Evolutionary conservation across 2,113 vertebrate genomes (phyloP), one percentile per base, ranked within the genome.

Genomic region (Sitta europaea): DNA sequence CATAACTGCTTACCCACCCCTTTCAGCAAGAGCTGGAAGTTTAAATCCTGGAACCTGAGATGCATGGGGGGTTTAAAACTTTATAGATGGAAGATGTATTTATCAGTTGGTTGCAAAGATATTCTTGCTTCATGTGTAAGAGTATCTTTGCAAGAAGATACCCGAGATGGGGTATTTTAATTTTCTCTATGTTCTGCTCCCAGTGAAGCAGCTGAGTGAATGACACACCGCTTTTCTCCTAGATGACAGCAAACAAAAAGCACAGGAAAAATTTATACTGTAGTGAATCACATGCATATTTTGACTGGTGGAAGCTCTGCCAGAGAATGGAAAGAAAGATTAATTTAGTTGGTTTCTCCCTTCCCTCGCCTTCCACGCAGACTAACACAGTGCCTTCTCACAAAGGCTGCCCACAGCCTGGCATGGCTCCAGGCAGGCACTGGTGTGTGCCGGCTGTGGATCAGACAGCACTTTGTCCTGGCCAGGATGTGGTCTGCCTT

Each of bases 391-490:
- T 93, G 95, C 78, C 93, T 96, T 45, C 94, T 94, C 72, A 97
- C 97, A 97, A 97, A 97, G 95, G 78, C 93, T 66, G 88, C 90
- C 91, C 96, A 84, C 97, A 88, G 2, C 14, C 97, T 97, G 98
- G 97, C 97, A 1, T 2, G 31, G 85, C 92, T 95, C 97, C 97
- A 97, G 94, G 91, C 80, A 95, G 96, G 94, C 97, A 42, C 94
- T 75, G 94, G 95, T 83, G 95, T 95, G 73, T 76, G 78, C 67
- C 57, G 94, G 89, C 96, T 84, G 95, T 85, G 95, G 54, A 96
- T 97, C 97, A 97, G 95, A 96, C 94, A 94, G 93, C 89, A 95
- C 97, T 97, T 96, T 98, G 97, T 98, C 94, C 96, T 21, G 9
- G 36, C 94, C 97, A 97, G 97, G 97, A 98, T 97, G 98, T 93